Evolutionary conservation across 2,113 vertebrate genomes (phyloP).

Genomic region (Sphyrna mokarran): DNA sequence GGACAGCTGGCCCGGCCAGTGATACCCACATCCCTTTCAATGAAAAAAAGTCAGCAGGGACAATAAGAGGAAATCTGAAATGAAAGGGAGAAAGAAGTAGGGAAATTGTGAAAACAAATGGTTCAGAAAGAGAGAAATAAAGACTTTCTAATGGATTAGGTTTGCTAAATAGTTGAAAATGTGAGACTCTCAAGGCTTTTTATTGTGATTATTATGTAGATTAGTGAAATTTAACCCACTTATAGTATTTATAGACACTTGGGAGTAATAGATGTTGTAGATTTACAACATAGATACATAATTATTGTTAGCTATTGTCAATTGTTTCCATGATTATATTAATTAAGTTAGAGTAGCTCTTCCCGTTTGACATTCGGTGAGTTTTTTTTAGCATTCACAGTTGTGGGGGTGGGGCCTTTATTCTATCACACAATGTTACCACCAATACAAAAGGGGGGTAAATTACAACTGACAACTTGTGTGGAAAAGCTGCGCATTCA

Average conservation of each 20-base stretch:
- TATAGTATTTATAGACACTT: not conserved
- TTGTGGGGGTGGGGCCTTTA: not conserved
- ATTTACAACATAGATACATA: not conserved
- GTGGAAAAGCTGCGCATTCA: not conserved
- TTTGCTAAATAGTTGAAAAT: not conserved
- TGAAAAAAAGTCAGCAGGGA: not conserved
- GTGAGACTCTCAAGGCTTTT: not conserved
- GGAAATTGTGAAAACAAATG: not conserved
- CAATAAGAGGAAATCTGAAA: not conserved
- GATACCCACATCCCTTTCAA: too few species aligned
- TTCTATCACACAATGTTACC: not conserved
- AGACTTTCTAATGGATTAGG: not conserved
- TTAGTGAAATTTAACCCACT: not conserved
- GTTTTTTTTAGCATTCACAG: not conserved
- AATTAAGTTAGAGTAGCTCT: not conserved
- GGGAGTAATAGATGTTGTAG: not conserved
- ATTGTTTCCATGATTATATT: slow-evolving; percentile 11
- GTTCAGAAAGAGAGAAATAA: not conserved
- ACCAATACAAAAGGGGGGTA: not conserved
- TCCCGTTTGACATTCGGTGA: not conserved
- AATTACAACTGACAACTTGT: not conserved
- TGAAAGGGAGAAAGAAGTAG: not conserved
- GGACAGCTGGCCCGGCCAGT: too few species aligned
- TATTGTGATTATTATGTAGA: not conserved
- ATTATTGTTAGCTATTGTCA: slow-evolving; percentile 18